A percentile compares a stretch with the other conserved stretches of the same genome.
These are phyloP conservation scores for Notarius lentiginosus DNA, from an alignment of 2,113 vertebrate species.

Conservation along the genomic window DNA sequence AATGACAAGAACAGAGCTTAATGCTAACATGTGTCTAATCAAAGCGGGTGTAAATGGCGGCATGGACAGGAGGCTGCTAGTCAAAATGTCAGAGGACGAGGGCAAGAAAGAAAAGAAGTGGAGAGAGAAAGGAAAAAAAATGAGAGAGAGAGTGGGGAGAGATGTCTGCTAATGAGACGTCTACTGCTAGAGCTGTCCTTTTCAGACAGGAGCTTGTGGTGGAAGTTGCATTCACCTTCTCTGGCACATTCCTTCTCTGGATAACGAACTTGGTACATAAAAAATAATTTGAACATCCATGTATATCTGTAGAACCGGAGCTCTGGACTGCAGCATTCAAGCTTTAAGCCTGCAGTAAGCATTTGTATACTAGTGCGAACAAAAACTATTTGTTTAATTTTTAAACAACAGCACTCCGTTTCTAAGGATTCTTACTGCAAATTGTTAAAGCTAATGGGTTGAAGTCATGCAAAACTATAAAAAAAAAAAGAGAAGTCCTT, in stretches of 20 bases:
- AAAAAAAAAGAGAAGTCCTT: too few relatives aligned
- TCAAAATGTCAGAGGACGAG: slow-evolving; percentile 13
- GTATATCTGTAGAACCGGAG: background rate
- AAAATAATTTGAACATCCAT: slow-evolving; percentile 11
- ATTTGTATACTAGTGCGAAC: background rate
- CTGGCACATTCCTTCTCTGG: background rate
- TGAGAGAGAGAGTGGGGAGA: slow-evolving; percentile 3
- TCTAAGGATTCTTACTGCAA: background rate
- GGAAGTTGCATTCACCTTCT: slow-evolving; percentile 14
- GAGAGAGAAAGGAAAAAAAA: background rate
- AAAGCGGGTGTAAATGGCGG: slow-evolving; percentile 28
- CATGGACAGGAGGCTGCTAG: slow-evolving; percentile 10
- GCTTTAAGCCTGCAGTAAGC: background rate
- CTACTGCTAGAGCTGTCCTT: slow-evolving; percentile 21
- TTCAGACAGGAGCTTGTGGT: slow-evolving; percentile 2
- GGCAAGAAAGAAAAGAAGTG: background rate
- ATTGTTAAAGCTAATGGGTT: background rate
- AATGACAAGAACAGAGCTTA: slow-evolving; percentile 23
- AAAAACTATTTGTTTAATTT: background rate
- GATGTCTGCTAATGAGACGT: slow-evolving; percentile 25
- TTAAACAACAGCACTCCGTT: background rate
- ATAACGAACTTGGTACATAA: slow-evolving; percentile 31
- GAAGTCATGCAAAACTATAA: too few relatives aligned
- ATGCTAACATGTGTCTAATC: slow-evolving; percentile 32
- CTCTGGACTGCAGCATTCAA: background rate